A percentile compares a stretch with the other conserved stretches of the same genome.
These are phyloP conservation scores for Tragulus kanchil DNA, from an alignment of 2,113 vertebrate genomes.

Conservation along the genomic window DNA sequence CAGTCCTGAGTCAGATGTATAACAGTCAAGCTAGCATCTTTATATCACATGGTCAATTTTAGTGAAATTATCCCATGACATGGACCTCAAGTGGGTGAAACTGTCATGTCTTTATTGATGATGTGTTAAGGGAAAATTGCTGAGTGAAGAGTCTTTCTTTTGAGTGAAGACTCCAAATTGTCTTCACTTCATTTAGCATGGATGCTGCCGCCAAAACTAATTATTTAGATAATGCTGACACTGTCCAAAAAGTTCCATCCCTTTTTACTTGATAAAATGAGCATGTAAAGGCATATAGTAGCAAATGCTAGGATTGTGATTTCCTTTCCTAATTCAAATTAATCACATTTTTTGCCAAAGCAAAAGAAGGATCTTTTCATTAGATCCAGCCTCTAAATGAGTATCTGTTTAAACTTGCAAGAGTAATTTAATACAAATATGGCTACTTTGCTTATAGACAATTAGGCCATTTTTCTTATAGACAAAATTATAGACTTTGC, in stretches of 20 bases:
- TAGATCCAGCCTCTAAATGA: not conserved
- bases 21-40: not conserved
- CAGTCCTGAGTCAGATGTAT: not conserved
- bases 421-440: not conserved
- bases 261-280: constrained; percentile 45
- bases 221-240: constrained; percentile 65
- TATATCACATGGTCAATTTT: not conserved
- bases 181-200: constrained; percentile 72
- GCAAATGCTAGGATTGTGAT: not conserved
- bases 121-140: constrained; percentile 34
- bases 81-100: not conserved
- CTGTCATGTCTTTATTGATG: not conserved
- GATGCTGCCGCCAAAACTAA: constrained; percentile 68
- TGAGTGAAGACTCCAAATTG: constrained; percentile 50
- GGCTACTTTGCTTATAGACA: not conserved
- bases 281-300: constrained; percentile 36
- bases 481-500: not conserved
- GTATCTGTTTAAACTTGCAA: not conserved
- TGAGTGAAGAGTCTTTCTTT: constrained; percentile 37
- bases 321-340: constrained; percentile 45
- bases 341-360: not conserved
- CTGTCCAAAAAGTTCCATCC: constrained; percentile 1
- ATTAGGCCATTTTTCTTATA: not conserved
- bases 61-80: not conserved
- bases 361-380: not conserved